Evolutionary conservation across 2,888 invertebrate genomes (phyloP), one percentile per base, ranked within the genome.

Genomic region (Nesidiocoris tenuis): DNA sequence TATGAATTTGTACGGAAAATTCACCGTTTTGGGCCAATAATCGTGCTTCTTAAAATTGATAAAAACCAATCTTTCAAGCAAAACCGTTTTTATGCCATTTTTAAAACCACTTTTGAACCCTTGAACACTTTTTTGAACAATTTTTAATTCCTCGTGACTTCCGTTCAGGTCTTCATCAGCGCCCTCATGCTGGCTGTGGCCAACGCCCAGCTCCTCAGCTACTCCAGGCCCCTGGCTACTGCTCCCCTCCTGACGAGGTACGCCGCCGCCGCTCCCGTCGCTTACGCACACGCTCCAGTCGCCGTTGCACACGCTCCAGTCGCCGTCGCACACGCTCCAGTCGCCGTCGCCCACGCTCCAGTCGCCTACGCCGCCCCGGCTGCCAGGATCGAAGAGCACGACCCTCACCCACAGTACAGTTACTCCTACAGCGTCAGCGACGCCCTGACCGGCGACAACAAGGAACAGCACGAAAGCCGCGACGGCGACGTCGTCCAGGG

Each of bases 401-500:
- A 80, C 79, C 80, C 80, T 64, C 80, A 80, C 79, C 80, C 80
- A 25, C 77, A 77, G 76, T 80, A 80, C 80, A 78, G 76, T 79
- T 80, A 80, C 78, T 78, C 80, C 65, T 80, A 80, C 76, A 79
- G 79, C 78, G 79, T 80, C 79, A 78, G 79, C 72, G 80, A 80
- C 72, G 79, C 80, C 25, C 72, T 80, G 61, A 80, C 80, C 78
- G 80, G 80, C 63, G 80, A 80, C 80, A 78, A 78, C 79, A 80
- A 80, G 79, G 64, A 64, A 23, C 83, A 84, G 1, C 83, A 84
- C 80, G 80, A 81, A 76, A 80, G 81, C 65, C 82, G 82, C 54
- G 83, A 83, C 78, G 76, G 78, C 25, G 75, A 76, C 67, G 78
- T 75, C 55, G 74, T 74, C 74, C 65, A 65, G 25, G 74, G 74